phyloP scores from a whole-genome alignment of 37 sponge, comb jelly and placozoan genomes.

The Eunapius fragilis region DNA sequence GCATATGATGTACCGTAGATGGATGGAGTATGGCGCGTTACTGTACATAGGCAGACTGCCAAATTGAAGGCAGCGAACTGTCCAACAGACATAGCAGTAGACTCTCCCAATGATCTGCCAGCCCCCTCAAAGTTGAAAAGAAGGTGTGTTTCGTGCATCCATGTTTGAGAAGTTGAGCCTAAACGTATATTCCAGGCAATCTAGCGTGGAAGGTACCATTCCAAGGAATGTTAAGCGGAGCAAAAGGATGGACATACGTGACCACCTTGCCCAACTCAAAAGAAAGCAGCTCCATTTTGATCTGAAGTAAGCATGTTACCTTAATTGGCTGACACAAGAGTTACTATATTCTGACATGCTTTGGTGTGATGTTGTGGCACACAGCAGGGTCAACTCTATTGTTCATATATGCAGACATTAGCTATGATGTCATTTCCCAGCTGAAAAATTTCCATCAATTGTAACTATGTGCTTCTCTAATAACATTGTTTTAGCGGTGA shows the following conservation, averaged over 20 bases:
- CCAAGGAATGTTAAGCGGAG: background rate
- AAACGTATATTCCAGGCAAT: background rate
- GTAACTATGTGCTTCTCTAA: background rate
- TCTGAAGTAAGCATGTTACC: background rate
- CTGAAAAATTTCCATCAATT: background rate
- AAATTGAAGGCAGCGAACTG: background rate
- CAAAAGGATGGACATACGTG: conserved; percentile 10
- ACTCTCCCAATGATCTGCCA: conserved; percentile 13
- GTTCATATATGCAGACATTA: too few species aligned
- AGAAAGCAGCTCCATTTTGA: conserved; percentile 38
- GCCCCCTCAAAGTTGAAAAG: conserved; percentile 31
- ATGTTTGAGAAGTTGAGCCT: background rate
- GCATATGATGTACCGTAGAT: background rate
- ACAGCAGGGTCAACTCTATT: background rate
- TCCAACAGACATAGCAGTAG: background rate
- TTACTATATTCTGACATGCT: background rate
- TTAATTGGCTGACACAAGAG: background rate
- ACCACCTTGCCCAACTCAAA: conserved; percentile 40
- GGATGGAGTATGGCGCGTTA: background rate
- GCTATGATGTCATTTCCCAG: background rate
- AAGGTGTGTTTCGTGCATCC: conserved; percentile 1
- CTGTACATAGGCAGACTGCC: background rate
- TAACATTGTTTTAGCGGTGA: background rate
- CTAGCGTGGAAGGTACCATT: background rate
- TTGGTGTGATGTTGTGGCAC: background rate